Evolutionary conservation across 1,140 invertebrate species (phyloP), one percentile per base, ranked within the genome.

Genomic region (Scaptomyza graminum): DNA sequence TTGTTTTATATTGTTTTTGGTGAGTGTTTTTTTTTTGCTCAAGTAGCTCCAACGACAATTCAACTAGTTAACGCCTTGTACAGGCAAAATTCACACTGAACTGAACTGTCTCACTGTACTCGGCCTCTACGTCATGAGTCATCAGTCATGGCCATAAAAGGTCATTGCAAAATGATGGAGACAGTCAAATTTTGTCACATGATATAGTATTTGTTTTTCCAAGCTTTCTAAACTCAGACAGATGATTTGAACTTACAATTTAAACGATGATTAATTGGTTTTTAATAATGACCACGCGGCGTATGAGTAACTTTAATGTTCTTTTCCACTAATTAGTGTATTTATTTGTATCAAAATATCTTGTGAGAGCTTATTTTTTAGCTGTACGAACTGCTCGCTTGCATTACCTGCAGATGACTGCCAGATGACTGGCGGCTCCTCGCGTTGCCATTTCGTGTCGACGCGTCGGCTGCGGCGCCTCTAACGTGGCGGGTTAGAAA

Each of bases 351-450:
- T n/a, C n/a, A 64, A 3, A 55, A 22, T 22, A 55, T 16, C 0
- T 47, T 9, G 37, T 9, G 61, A 18, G 18, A 80, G 62, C 61
- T 50, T 54, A 61, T 46, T 31, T 3, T 3, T 31, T 59, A 47
- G 56, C 34, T 60, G 11, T 43, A 49, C 51, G 80, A 88, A 85
- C 84, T 84, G 76, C 54, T 89, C 84, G 57, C 76, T 77, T 84
- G 81, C 61, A 87, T 91, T 91, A 91, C 90, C 90, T 90, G 82
- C 70, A 81, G 90, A 91, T 90, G 79, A 90, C 89, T 91, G 89
- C 76, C 81, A 89, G 90, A 64, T 65, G 68, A 50, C 64, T 74
- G 76, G 59, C 62, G 78, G n/a, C 66, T 65, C 63, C 54, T 46
- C 63, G 63, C 56, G 46, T 67, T 62, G 66, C 85, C 84, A 84